These are phyloP conservation scores for Augochlora pura DNA, from an alignment of 1,140 invertebrate genomes.

Conservation along the genomic window DNA sequence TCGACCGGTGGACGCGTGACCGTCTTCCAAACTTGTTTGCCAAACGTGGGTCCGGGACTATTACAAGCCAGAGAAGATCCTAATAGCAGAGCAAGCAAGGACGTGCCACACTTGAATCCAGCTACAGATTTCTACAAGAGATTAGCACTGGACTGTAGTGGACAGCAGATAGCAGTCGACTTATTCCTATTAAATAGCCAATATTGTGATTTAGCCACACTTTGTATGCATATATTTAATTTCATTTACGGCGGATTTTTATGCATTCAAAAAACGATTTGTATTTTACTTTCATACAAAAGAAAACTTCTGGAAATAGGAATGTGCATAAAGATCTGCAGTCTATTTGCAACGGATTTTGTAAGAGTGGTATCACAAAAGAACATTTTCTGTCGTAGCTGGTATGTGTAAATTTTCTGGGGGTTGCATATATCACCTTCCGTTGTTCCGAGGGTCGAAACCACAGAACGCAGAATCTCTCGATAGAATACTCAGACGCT, in stretches of 20 bases:
- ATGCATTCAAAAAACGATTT: too few relatives aligned
- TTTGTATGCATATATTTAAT: constrained; percentile 85
- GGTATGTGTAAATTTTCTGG: constrained; percentile 97
- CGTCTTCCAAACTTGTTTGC: constrained; percentile 95
- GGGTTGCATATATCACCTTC: constrained; percentile 96
- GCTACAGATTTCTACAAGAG: constrained; percentile 99
- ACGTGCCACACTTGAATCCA: constrained; percentile 92
- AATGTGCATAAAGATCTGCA: too few relatives aligned
- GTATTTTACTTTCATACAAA: too few relatives aligned
- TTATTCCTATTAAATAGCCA: constrained; percentile 96
- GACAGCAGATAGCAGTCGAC: constrained; percentile 97
- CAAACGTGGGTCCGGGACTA: constrained; percentile 94
- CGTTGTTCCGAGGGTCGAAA: constrained; percentile 90
- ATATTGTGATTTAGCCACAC: constrained; percentile 95
- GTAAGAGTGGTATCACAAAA: too few relatives aligned
- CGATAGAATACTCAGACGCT: constrained; percentile 90
- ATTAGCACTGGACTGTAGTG: constrained; percentile 96
- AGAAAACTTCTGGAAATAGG: too few relatives aligned
- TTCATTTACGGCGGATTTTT: not conserved
- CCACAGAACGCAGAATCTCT: constrained; percentile 87
- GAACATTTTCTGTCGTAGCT: constrained; percentile 79
- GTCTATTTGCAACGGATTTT: too few relatives aligned
- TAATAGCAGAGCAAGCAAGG: constrained; percentile 89
- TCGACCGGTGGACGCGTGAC: constrained; percentile 97
- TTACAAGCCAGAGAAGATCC: constrained; percentile 92